Percentiles rank a stretch among this genome's conserved stretches.
phyloP scores from a whole-genome alignment of 2,113 vertebrate species.

The Gorsachius goisagi region DNA sequence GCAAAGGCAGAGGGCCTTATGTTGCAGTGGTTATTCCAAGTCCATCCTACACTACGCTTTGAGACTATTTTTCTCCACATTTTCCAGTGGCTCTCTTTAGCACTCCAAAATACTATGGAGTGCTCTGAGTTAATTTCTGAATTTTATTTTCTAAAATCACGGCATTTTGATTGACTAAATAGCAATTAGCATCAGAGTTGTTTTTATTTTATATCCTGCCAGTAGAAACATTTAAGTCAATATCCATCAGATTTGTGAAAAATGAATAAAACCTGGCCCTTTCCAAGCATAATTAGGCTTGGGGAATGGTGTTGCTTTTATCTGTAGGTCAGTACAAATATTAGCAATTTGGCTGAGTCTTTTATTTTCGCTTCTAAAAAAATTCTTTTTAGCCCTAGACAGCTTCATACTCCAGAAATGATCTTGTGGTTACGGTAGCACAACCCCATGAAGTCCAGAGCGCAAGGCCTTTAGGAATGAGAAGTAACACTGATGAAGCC shows the following conservation, averaged over 20 bases:
- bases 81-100: neutral
- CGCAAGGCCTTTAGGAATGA: neutral
- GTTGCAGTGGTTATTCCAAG: neutral
- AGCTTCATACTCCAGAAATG: neutral
- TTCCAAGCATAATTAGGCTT: slow-evolving; percentile 32
- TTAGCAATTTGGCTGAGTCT: neutral
- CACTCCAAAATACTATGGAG: neutral
- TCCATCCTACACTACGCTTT: neutral
- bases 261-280: slow-evolving; percentile 20
- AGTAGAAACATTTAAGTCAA: slow-evolving; percentile 34
- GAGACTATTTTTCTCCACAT: neutral
- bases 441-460: neutral
- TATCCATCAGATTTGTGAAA: slow-evolving; percentile 31
- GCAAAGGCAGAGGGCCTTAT: neutral
- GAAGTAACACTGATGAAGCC: neutral
- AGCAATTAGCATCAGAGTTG: slow-evolving; percentile 25
- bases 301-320: neutral
- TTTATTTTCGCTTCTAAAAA: neutral
- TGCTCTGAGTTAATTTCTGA: neutral
- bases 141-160: slow-evolving; percentile 6
- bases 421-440: neutral
- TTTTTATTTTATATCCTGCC: slow-evolving; percentile 25
- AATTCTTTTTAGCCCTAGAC: neutral
- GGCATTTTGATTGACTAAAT: slow-evolving; percentile 40
- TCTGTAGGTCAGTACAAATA: slow-evolving; percentile 31